phyloP scores from a whole-genome alignment of 2,797 vertebrate species.

The Poeciliopsis infans region DNA sequence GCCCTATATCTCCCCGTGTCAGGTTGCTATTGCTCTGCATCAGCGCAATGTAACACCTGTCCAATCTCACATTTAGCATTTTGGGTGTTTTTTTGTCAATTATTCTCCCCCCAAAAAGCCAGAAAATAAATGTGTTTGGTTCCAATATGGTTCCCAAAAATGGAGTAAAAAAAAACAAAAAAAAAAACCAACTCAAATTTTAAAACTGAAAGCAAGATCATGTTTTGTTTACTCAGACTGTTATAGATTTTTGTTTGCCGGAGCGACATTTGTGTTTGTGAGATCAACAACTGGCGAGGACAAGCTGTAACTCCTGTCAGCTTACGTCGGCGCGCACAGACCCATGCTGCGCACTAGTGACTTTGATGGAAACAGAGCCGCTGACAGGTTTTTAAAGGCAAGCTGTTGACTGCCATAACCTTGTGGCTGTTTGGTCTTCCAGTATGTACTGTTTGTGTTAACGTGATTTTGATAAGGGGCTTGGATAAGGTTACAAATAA shows the following conservation, averaged over 20 bases:
- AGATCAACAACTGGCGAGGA: conserved; percentile 37
- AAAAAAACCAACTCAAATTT: not conserved
- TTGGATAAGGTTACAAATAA: conserved; percentile 59
- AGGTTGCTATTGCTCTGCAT: conserved; percentile 29
- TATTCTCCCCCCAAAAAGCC: not conserved
- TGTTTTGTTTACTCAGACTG: conserved; percentile 29
- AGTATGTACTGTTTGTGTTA: conserved; percentile 32
- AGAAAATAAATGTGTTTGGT: not conserved
- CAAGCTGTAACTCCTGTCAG: conserved; percentile 62
- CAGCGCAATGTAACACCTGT: conserved; percentile 25
- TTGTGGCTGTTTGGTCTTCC: conserved; percentile 63
- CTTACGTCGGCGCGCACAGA: conserved; percentile 32
- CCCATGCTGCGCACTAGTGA: conserved; percentile 58
- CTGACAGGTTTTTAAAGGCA: conserved; percentile 82
- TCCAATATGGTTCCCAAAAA: not conserved
- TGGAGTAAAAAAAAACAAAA: not conserved
- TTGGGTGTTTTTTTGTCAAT: not conserved
- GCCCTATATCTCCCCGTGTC: conserved; percentile 49
- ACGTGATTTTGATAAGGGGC: conserved; percentile 44
- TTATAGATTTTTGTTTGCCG: conserved; percentile 19
- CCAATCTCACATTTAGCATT: conserved; percentile 16
- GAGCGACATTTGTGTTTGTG: conserved; percentile 40
- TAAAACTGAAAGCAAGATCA: conserved; percentile 15
- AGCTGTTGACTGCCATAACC: conserved; percentile 77
- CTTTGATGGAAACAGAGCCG: conserved; percentile 78